Base-by-base conservation (phyloP, 1,140 invertebrate genomes). In the Apis laboriosa region DNA sequence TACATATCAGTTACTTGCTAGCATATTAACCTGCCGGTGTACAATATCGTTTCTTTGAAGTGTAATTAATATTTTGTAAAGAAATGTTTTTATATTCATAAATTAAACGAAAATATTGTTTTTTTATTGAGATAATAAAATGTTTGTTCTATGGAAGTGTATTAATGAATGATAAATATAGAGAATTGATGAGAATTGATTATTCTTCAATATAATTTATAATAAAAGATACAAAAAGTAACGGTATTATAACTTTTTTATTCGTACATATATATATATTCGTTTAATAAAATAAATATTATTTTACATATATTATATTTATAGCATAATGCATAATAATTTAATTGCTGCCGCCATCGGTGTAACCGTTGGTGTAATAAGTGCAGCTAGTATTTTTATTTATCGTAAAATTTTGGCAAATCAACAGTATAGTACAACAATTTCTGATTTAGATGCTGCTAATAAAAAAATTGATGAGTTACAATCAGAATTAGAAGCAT, bases 351-450 rank as follows among this genome's bases (percentile, higher is more conserved):
- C 90, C 80, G 92, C 91, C 53, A 86, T 94, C 19, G 92, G 93
- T 19, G 95, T 95, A 70, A 94, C 96, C 49, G 94, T 96, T 34
- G 96, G 96, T 34, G 91, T 96, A 4, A 93, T 96, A 60, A 95
- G 96, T 72, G 96, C 95, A 24, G 96, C 96, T 79, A 94, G 95
- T 61, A 93, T 96, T 73, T 95, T 96, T 84, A 94, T 96, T 68
- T 95, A 95, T 78, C 95, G 96, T 80, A 96, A 95, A 89, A 92
- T 96, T n/a, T 93, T 95, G 75, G 95, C 95, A 67, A 94, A 96
- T 84, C 94, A 95, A 86, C 89, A 95, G 74, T 93, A 95, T 85
- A 92, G 93, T 28, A 93, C 94, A 85, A 92, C 95, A 84, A 92
- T 94, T 92, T 81, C 79, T 56, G 91, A 92, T 61, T 80, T 93